phyloP scores from a whole-genome alignment of 2,888 invertebrate species.

The Zootermopsis nevadensis region DNA sequence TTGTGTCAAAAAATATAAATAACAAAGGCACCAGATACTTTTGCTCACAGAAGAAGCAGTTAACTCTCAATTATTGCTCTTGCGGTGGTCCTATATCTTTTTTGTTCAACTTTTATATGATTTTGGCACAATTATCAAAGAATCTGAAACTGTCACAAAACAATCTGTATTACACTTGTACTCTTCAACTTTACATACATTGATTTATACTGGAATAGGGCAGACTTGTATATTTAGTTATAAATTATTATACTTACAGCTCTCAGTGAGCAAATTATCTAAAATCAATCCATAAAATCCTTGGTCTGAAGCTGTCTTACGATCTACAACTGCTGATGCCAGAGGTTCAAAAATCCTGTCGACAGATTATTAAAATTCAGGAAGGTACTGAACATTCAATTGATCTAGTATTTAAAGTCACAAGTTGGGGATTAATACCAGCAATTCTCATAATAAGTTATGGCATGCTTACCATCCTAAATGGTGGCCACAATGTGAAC shows the following conservation, averaged over 20 bases:
- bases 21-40: background rate
- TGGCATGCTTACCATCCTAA: slow-evolving; percentile 66
- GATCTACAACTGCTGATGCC: slow-evolving; percentile 52
- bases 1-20: background rate
- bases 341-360: slow-evolving; percentile 65
- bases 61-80: background rate
- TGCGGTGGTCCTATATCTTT: background rate
- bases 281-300: slow-evolving; percentile 61
- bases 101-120: slow-evolving; percentile 60
- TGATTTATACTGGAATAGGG: no score
- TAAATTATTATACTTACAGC: slow-evolving; percentile 57
- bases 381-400: no score
- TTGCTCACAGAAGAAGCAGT: background rate
- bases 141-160: slow-evolving; percentile 66
- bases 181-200: no score
- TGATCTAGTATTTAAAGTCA: no score
- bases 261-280: slow-evolving; percentile 59
- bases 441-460: no score
- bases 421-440: no score
- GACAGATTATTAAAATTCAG: no score
- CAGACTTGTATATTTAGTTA: no score
- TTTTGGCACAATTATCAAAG: slow-evolving; percentile 68
- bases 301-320: slow-evolving; percentile 49
- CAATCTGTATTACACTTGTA: no score
- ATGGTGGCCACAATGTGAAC: slow-evolving; percentile 71